Conservation (phyloP, 1,140 invertebrate genomes). For the Drosophila suzukii region DNA sequence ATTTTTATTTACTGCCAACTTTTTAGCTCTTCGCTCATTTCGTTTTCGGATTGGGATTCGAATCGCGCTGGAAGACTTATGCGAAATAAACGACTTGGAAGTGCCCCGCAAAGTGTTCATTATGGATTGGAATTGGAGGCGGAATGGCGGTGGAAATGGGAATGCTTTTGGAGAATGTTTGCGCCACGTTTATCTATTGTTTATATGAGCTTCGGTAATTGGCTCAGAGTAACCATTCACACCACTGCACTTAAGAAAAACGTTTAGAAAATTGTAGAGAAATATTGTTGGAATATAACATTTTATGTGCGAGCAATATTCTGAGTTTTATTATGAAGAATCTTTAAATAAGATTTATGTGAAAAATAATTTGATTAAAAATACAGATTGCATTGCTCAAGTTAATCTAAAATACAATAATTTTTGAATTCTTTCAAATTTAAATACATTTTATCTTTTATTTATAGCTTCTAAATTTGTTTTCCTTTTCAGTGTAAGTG, state of each 20-base stretch:
- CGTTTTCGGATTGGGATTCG: conserved; percentile 32
- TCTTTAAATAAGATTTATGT: neutral
- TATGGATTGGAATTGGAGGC: conserved; percentile 64
- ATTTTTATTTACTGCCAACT: conserved; percentile 80
- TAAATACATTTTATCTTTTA: too few species aligned
- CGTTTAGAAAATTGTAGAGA: neutral
- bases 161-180: conserved; percentile 64
- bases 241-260: conserved; percentile 3
- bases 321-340: too few species aligned
- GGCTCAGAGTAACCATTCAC: conserved; percentile 31
- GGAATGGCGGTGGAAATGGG: conserved; percentile 37
- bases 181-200: conserved; percentile 71
- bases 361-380: too few species aligned
- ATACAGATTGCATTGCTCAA: too few species aligned
- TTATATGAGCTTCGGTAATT: conserved; percentile 57
- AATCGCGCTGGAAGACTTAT: conserved; percentile 64
- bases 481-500: conserved; percentile 4
- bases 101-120: conserved; percentile 75
- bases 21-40: conserved; percentile 62
- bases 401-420: too few species aligned
- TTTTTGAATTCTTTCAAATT: too few species aligned
- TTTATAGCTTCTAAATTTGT: neutral
- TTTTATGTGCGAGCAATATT: too few species aligned
- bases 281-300: neutral
- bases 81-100: conserved; percentile 78